Evolutionary conservation across 37 sponge, comb jelly and placozoan species (phyloP).

Genomic region (Hexactinellida sp.): DNA sequence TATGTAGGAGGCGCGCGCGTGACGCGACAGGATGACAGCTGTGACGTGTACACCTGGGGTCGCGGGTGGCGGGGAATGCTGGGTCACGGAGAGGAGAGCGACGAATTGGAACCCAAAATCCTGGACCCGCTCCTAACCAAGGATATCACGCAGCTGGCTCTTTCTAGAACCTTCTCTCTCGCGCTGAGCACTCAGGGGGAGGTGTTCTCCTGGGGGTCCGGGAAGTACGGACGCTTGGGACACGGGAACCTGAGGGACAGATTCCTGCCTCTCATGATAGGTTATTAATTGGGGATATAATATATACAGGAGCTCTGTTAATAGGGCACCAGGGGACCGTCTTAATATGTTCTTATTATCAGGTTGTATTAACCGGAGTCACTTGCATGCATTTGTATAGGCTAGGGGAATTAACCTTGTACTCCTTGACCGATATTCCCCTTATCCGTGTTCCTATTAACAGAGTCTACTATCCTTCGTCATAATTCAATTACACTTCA

Average conservation of each 20-base stretch:
- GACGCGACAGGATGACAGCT: constrained; percentile 16
- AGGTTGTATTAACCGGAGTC: too few relatives aligned
- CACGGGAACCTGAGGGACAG: constrained; percentile 80
- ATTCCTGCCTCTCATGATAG: constrained; percentile 66
- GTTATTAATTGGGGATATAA: too few relatives aligned
- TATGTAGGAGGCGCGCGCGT: neutral
- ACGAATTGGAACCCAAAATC: constrained; percentile 44
- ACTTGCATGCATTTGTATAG: too few relatives aligned
- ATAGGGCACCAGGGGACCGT: too few relatives aligned
- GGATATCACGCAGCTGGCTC: constrained; percentile 46
- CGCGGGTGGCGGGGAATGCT: constrained; percentile 49
- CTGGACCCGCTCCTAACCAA: constrained; percentile 64
- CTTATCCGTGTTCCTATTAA: too few relatives aligned
- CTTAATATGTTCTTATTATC: too few relatives aligned
- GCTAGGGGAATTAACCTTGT: too few relatives aligned
- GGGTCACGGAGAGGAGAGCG: constrained; percentile 70
- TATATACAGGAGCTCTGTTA: too few relatives aligned
- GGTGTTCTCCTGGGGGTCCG: constrained; percentile 82
- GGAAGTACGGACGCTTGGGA: constrained; percentile 66
- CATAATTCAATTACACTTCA: too few relatives aligned
- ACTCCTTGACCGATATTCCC: too few relatives aligned
- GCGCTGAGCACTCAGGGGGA: constrained; percentile 64
- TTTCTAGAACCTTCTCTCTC: constrained; percentile 45
- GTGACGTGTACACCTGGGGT: constrained; percentile 89
- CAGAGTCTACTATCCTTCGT: too few relatives aligned